Conservation (phyloP, 2,888 invertebrate genomes). For the Euplexia lucipara region DNA sequence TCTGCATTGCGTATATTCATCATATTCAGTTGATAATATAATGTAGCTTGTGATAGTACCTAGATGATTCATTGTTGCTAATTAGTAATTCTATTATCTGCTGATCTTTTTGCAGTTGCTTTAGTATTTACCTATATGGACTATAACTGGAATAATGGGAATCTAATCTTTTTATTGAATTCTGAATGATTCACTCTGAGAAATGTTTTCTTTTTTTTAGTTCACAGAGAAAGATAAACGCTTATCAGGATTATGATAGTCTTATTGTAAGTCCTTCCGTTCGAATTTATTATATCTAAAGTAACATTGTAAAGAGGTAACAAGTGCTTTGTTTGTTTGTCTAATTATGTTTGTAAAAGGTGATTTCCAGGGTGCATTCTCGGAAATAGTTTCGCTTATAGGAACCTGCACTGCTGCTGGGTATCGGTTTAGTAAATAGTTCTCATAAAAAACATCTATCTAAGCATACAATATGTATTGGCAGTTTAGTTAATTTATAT, state of each 20-base stretch:
- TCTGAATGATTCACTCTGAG: conserved; percentile 1
- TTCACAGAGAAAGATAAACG: not conserved
- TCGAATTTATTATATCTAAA: not conserved
- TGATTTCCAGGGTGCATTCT: no score
- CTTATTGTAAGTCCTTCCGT: conserved; percentile 2
- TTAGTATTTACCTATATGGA: not conserved
- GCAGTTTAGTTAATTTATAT: no score
- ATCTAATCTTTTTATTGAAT: conserved; percentile 20
- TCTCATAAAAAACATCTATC: no score
- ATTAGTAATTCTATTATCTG: conserved; percentile 35
- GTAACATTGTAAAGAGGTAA: not conserved
- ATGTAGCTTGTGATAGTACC: conserved; percentile 19
- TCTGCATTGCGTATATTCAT: conserved; percentile 2
- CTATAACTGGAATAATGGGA: conserved; percentile 1
- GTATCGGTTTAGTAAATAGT: no score
- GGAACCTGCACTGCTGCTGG: no score
- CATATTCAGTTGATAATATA: conserved; percentile 18
- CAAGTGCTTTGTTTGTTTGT: no score
- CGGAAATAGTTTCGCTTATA: no score
- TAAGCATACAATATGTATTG: no score
- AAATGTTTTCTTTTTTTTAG: not conserved
- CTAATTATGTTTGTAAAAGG: no score
- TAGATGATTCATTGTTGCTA: conserved; percentile 34
- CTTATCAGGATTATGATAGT: conserved; percentile 1
- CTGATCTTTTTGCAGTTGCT: conserved; percentile 20